Base-by-base conservation (phyloP, 2,797 vertebrate genomes). In the Aphelocoma californica region DNA sequence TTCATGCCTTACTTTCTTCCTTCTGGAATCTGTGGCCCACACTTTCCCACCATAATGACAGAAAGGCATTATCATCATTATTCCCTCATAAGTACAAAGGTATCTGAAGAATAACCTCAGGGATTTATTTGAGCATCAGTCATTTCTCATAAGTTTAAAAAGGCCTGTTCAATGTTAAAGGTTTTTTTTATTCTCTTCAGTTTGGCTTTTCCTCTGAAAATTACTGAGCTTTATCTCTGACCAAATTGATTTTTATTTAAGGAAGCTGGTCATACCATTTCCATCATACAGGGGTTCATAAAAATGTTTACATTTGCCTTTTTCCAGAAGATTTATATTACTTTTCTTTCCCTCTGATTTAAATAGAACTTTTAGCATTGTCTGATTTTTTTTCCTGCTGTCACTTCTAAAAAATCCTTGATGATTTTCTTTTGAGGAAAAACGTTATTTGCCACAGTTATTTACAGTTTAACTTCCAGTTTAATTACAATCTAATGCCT, bases 401-500 rank as follows among this genome's bases (percentile, higher is more conserved):
- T 84, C 19, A 38, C 54, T 81, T 96, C n/a, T 82, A 34, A 91
- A 92, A 90, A 72, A 87, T 34, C 16, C n/a, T 38, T 47, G 29
- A 20, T 19, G 28, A 11, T 36, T 89, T 92, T 93, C 91, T 90
- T 90, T 86, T 80, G 81, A 83, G 19, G 38, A 81, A 91, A 92
- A 70, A 82, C 26, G n/a, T 84, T 88, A 79, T 88, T 88, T 95
- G 77, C 38, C 38, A 58, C 78, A 86, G 50, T 95, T 94, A 91
- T 81, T 95, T 93, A 93, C 83, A 73, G 47, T 83, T 95, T 92
- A 94, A 90, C 79, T 95, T 40, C 58, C 51, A 66, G 50, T 92
- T 94, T 90, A 94, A 94, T 95, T 93, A 79, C 53, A 93, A 29
- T 71, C 56, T 82, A 84, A 92, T 91, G 62, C 88, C 82, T 91